Conservation (phyloP, 2,797 vertebrate genomes). For the Muscicapa striata region DNA sequence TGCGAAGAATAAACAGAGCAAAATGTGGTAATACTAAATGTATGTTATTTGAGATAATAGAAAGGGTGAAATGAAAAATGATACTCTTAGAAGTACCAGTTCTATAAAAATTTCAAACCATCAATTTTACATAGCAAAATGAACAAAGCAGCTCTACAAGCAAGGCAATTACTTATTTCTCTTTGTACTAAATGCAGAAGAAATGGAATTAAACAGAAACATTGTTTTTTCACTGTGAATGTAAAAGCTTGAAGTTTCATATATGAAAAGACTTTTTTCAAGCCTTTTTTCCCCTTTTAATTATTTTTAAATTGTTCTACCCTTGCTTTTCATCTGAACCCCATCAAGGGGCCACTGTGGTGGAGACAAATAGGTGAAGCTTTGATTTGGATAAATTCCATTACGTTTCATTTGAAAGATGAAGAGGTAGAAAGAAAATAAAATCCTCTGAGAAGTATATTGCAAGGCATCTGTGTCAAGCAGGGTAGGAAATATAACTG, state of each 20-base stretch:
- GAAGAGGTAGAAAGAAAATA: background rate
- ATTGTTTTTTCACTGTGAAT: background rate
- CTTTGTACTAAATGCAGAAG: background rate
- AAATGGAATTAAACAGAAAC: constrained; percentile 19
- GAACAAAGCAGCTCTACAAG: constrained; percentile 1
- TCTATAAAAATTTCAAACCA: constrained; percentile 15
- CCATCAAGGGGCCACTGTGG: background rate
- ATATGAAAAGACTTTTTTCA: background rate
- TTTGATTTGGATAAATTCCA: background rate
- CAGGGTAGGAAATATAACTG: constrained; percentile 13
- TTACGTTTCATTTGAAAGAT: background rate
- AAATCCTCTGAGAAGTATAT: background rate
- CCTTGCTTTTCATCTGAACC: background rate
- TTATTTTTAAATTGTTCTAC: background rate
- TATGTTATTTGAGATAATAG: constrained; percentile 10
- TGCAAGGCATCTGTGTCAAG: background rate
- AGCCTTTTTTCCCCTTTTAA: rapidly evolving
- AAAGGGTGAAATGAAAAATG: constrained; percentile 43
- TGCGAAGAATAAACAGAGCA: constrained; percentile 11
- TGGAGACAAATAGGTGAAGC: background rate
- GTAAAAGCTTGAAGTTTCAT: background rate
- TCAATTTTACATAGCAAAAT: background rate
- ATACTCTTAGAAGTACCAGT: constrained; percentile 2
- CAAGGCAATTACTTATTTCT: constrained; percentile 21
- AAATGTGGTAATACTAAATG: background rate